A percentile compares a stretch with the other conserved stretches of the same genome.
Conservation (phyloP, 2,797 vertebrate species). For the Sebastes aleutianus region DNA sequence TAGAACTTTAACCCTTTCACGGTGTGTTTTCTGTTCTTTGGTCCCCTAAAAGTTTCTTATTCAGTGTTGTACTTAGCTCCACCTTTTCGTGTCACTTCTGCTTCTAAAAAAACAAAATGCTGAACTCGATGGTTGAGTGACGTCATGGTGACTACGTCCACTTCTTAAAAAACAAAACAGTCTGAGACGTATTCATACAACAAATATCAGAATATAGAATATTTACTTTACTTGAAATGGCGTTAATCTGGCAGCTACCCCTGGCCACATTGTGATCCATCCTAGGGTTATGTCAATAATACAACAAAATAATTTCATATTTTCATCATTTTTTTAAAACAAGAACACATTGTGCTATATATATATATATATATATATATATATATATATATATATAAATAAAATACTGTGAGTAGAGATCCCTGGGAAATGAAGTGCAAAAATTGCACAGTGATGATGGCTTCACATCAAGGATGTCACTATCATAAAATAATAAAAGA, state of each 20-base stretch:
- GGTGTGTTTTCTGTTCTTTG: too few relatives aligned
- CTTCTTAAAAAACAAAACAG: constrained; percentile 21
- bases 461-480: background rate
- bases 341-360: constrained; percentile 56
- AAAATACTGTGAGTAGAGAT: background rate
- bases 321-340: constrained; percentile 36
- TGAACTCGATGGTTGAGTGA: too few relatives aligned
- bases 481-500: background rate
- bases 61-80: too few relatives aligned
- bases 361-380: too few relatives aligned
- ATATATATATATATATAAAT: too few relatives aligned
- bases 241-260: constrained; percentile 55
- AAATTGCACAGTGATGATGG: background rate
- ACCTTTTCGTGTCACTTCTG: too few relatives aligned
- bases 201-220: constrained; percentile 61
- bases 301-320: constrained; percentile 67
- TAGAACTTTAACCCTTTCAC: too few relatives aligned
- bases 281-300: constrained; percentile 40
- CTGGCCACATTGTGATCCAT: constrained; percentile 46
- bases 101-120: too few relatives aligned
- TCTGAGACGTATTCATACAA: constrained; percentile 49
- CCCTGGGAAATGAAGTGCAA: background rate
- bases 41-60: too few relatives aligned
- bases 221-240: constrained; percentile 65
- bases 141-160: too few relatives aligned